Base-by-base conservation (phyloP, 2,113 vertebrate genomes). In the Spermophilus dauricus region DNA sequence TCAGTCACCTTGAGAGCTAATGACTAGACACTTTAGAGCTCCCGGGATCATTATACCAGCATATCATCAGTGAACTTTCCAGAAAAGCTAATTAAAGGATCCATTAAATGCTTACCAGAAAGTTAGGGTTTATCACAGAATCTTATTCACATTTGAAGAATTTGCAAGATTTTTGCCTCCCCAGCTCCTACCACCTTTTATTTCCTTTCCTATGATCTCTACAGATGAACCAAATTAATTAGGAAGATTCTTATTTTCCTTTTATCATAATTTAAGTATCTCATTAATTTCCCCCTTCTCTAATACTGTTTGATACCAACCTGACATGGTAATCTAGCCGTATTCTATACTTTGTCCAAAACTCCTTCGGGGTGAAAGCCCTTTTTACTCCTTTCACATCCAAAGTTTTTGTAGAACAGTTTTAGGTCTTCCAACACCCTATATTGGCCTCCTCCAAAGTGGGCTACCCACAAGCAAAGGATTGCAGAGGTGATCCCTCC, bases 81-180 rank as follows among this genome's bases (percentile, higher is more conserved):
- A 99, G 98, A 98, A 99, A 98, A 98, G 95, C 98, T 98, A 98
- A 98, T 99, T 99, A 99, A 98, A 98, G 95, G 89, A 96, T 88
- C 97, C 98, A 98, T 98, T 98, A 98, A 97, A 98, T 97, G 98
- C 98, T 98, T 98, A 98, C 98, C 98, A 98, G 97, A 98, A 98
- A 98, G 98, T 95, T 98, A 96, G 53, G 97, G 95, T 98, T 98
- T 98, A 98, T 98, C 98, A 96, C 88, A 98, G 88, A 81, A 97
- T 97, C 96, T 98, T 85, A 81, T 72, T 97, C 86, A 13, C 91
- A 94, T 98, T 98, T 98, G 97, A 98, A 98, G 97, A 98, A 96
- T 98, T 98, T 96, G 96, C 89, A 87, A 96, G 93, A 96, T 97
- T 98, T 98, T 98, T 80, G 69, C 91, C 80, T 97, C 58, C 86